Percentiles rank a stretch among this genome's conserved stretches.
Conservation (phyloP, 2,797 vertebrate genomes). For the Cossypha dichroa region DNA sequence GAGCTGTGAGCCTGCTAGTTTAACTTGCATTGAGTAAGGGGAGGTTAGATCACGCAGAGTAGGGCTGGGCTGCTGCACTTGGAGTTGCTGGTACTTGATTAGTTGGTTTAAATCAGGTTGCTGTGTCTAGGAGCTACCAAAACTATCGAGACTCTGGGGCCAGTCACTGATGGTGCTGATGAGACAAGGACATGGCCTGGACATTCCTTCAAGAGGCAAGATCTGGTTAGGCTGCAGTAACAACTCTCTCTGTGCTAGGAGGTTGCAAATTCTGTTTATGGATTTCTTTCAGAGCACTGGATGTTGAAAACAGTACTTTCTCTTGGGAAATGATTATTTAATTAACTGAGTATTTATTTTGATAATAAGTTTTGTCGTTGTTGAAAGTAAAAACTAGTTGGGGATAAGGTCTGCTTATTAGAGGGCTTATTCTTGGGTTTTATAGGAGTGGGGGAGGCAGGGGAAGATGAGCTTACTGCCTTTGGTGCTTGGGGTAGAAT, state of each 20-base stretch:
- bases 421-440: neutral
- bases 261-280: neutral
- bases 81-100: neutral
- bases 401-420: neutral
- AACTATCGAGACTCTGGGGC: neutral
- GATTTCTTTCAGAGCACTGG: neutral
- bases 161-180: neutral
- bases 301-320: neutral
- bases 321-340: slow-evolving; percentile 3
- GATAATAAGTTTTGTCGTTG: neutral
- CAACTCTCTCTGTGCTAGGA: neutral
- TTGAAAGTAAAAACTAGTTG: neutral
- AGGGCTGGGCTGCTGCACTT: neutral
- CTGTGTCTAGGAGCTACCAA: neutral
- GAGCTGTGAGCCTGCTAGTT: neutral
- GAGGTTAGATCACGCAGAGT: neutral
- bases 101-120: neutral
- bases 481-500: neutral
- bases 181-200: fast-evolving
- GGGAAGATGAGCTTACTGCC: neutral
- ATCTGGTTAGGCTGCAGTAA: neutral
- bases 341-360: slow-evolving; percentile 24
- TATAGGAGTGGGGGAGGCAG: neutral
- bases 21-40: neutral
- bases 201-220: neutral